A percentile compares a stretch with the other conserved stretches of the same genome.
phyloP scores from a whole-genome alignment of 2,113 vertebrate genomes.

The Sphaerodactylus townsendi region DNA sequence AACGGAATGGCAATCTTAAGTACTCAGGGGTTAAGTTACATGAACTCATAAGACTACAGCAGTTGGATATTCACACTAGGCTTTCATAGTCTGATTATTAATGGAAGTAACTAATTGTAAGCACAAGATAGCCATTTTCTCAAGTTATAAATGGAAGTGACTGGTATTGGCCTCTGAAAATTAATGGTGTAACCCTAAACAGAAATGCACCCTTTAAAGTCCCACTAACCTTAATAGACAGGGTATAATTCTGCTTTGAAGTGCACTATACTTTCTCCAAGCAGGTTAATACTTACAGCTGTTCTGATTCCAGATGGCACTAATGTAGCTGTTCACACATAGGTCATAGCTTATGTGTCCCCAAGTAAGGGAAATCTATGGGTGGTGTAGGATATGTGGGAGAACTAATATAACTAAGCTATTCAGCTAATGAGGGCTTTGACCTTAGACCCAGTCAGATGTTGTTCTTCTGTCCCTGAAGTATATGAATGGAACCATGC shows the following conservation, averaged over 20 bases:
- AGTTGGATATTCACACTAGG: not conserved
- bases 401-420: not conserved
- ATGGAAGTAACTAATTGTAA: not conserved
- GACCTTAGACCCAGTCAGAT: not conserved
- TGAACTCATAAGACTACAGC: not conserved
- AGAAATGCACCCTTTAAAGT: too few species aligned
- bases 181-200: not conserved
- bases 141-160: not conserved
- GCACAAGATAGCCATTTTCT: not conserved
- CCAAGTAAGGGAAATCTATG: not conserved
- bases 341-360: not conserved
- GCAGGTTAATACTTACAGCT: not conserved
- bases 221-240: not conserved
- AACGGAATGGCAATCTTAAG: not conserved
- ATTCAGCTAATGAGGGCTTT: not conserved
- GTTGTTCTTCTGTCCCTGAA: not conserved
- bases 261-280: not conserved
- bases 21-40: not conserved
- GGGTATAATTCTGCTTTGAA: not conserved
- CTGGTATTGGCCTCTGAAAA: not conserved
- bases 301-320: not conserved
- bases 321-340: not conserved
- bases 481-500: not conserved
- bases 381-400: not conserved
- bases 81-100: not conserved